Evolutionary conservation across 2,888 invertebrate genomes (phyloP).

Genomic region (Arctia plantaginis): DNA sequence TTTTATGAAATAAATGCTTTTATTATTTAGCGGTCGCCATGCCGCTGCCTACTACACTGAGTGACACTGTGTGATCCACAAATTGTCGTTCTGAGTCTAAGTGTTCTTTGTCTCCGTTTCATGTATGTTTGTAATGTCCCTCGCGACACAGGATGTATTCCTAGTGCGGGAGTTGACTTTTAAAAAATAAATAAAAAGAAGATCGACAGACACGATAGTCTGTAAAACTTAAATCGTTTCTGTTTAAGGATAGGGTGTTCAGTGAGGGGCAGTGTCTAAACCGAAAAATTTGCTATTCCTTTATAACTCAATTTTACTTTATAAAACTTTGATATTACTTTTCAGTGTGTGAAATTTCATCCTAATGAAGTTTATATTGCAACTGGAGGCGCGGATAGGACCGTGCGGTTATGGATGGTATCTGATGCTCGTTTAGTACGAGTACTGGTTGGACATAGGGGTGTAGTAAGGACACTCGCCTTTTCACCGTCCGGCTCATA

Average conservation of each 20-base stretch:
- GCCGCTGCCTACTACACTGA: no score
- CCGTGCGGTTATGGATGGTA: constrained; percentile 94
- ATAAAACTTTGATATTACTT: background rate
- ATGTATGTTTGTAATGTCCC: no score
- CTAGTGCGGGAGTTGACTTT: no score
- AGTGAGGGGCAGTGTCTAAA: no score
- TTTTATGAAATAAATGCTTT: no score
- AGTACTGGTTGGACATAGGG: constrained; percentile 92
- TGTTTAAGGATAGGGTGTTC: no score
- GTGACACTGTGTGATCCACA: no score
- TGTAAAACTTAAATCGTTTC: background rate
- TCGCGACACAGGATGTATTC: no score
- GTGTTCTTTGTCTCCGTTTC: no score
- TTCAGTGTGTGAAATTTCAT: constrained; percentile 94
- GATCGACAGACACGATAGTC: background rate
- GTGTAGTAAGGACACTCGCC: constrained; percentile 90
- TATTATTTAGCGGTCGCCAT: no score
- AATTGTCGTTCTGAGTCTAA: no score
- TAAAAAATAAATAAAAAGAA: no score
- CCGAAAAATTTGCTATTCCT: background rate
- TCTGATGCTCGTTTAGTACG: constrained; percentile 93
- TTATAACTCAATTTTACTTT: background rate
- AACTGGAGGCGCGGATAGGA: constrained; percentile 96
- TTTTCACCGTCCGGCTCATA: constrained; percentile 95
- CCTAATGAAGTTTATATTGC: constrained; percentile 96